Percentiles rank a stretch among this genome's conserved stretches.
Conservation (phyloP, 1,140 invertebrate species). For the Diorhabda elongata region DNA sequence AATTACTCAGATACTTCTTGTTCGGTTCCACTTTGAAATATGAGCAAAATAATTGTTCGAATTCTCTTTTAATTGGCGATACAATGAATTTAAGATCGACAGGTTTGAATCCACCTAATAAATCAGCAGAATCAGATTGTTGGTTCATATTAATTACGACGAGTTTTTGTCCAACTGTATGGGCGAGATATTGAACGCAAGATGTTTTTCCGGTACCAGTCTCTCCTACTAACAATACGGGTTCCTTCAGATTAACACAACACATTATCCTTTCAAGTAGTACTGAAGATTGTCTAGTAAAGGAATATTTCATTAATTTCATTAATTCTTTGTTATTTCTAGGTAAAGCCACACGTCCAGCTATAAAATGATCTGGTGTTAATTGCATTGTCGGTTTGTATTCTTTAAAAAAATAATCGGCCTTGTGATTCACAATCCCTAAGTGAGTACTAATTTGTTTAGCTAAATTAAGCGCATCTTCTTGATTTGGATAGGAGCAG, state of each 20-base stretch:
- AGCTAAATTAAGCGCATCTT: slow-evolving; percentile 62
- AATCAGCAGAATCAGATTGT: slow-evolving; percentile 93
- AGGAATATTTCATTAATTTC: slow-evolving; percentile 66
- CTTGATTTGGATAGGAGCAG: slow-evolving; percentile 63
- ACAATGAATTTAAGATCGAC: slow-evolving; percentile 85
- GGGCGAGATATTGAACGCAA: slow-evolving; percentile 89
- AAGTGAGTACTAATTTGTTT: slow-evolving; percentile 74
- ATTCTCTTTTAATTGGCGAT: slow-evolving; percentile 73
- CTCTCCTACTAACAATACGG: slow-evolving; percentile 94
- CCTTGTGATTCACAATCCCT: slow-evolving; percentile 77
- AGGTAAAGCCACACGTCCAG: slow-evolving; percentile 34
- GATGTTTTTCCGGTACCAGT: slow-evolving; percentile 98
- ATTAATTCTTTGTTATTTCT: slow-evolving; percentile 44
- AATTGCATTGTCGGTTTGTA: slow-evolving; percentile 74
- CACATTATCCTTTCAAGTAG: slow-evolving; percentile 84
- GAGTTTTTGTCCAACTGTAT: slow-evolving; percentile 76
- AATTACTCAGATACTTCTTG: slow-evolving; percentile 74
- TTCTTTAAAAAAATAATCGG: slow-evolving; percentile 72
- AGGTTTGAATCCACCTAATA: slow-evolving; percentile 96
- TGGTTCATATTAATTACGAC: slow-evolving; percentile 99
- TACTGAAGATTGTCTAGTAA: slow-evolving; percentile 71
- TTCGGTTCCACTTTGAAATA: slow-evolving; percentile 82
- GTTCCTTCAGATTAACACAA: slow-evolving; percentile 79
- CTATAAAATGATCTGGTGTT: slow-evolving; percentile 32
- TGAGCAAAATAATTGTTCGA: slow-evolving; percentile 74